Base-by-base conservation (phyloP, 1,140 invertebrate species). In the Maniola jurtina region DNA sequence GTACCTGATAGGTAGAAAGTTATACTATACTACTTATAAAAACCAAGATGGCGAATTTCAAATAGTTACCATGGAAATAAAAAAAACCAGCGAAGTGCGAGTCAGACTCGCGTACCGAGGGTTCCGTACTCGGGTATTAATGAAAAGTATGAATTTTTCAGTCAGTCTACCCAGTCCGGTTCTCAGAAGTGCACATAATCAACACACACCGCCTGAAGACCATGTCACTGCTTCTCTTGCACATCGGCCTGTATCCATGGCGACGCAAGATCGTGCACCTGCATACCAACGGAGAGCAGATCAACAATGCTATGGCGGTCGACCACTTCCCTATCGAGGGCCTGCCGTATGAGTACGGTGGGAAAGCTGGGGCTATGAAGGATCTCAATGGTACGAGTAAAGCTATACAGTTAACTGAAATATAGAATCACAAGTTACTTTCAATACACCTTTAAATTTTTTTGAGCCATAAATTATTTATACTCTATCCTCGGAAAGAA, bases 201-300 rank as follows among this genome's bases (percentile, higher is more conserved):
- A 90, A 90, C 61, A 86, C 86, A 5, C 78, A 81, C 11, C 80
- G 84, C 2, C 63, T 90, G 59, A 90, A 90, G 71, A 86, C 85
- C 0, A 80, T 90, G 68, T 83, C 88, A 0, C 63, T 88, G 0
- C 73, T 90, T 1, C 70, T 90, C 0, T 75, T 90, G 0, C 86
- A 88, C 55, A 74, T 88, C 2, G 85, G 86, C 0, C 64, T 88
- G 38, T 86, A 86, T 56, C 86, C 84, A 5, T 90, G 88, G 88
- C 76, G 84, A 47, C 85, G 84, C 16, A 87, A 87, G 61, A 76
- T 85, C 6, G 75, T 86, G 0, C 83, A 81, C 14, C 54, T 84
- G 0, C 88, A 90, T 57, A 48, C 75, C 0, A 73, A 76, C 6
- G 68, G 71, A 13, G 83, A 83, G 16, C 68, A 81, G 33, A 81